These are phyloP conservation scores for Antheraea yamamai DNA, from an alignment of 2,888 invertebrate genomes.

Conservation along the genomic window DNA sequence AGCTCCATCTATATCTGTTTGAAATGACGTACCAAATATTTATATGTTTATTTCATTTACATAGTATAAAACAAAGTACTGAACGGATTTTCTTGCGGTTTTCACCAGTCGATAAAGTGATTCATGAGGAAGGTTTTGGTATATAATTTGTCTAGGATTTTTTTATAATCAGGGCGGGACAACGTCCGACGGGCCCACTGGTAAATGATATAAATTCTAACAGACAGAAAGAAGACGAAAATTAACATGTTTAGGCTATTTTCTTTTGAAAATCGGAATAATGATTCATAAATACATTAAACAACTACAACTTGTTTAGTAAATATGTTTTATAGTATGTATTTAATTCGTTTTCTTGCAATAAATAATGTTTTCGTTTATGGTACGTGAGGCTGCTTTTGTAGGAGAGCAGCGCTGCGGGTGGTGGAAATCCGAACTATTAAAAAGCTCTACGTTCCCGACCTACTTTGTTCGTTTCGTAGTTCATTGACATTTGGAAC, in stretches of 20 bases:
- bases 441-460: constrained; percentile 34
- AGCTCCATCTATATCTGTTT: not conserved
- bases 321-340: constrained; percentile 15
- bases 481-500: not conserved
- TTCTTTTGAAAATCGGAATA: constrained; percentile 2
- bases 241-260: not conserved
- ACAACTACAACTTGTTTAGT: not conserved
- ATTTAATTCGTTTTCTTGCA: constrained; percentile 23
- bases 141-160: too few relatives aligned
- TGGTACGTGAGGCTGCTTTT: constrained; percentile 28
- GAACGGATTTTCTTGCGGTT: too few relatives aligned
- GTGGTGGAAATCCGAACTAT: constrained; percentile 45
- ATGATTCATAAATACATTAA: not conserved
- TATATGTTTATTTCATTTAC: too few relatives aligned
- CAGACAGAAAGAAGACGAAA: not conserved
- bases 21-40: not conserved
- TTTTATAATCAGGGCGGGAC: too few relatives aligned
- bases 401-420: constrained; percentile 37
- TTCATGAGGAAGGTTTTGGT: too few relatives aligned
- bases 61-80: too few relatives aligned
- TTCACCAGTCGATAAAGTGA: too few relatives aligned
- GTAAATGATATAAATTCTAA: not conserved
- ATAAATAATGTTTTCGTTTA: constrained; percentile 35
- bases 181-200: too few relatives aligned
- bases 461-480: constrained; percentile 25